Conservation (phyloP, 2,888 invertebrate genomes). For the Sipha maydis region DNA sequence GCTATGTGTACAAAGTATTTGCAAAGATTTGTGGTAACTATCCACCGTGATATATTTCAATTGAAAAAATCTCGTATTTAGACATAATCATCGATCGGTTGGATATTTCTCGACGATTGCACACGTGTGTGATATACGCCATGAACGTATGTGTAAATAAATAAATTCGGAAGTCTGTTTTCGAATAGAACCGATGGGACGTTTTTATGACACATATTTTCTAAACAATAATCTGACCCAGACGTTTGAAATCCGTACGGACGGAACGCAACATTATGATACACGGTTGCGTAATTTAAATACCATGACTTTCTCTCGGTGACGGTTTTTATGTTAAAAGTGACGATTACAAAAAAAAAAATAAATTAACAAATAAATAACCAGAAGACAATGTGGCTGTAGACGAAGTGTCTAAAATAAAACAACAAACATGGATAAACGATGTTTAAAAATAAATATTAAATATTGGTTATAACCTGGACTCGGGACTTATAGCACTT, state of each 20-base stretch:
- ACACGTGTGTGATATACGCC: not conserved
- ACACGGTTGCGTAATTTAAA: not conserved
- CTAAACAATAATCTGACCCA: slow-evolving; percentile 2
- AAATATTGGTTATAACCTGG: no score
- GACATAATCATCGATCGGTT: slow-evolving; percentile 4
- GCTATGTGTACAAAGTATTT: not conserved
- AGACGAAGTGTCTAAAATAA: not conserved
- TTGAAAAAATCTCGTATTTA: not conserved
- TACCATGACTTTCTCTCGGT: slow-evolving; percentile 1
- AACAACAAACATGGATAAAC: not conserved
- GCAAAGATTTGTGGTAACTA: not conserved
- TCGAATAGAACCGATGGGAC: not conserved
- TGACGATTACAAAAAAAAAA: not conserved
- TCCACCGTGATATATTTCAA: not conserved
- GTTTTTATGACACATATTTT: not conserved
- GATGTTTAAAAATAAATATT: no score
- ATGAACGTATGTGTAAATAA: not conserved
- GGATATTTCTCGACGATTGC: slow-evolving; percentile 13
- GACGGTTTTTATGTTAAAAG: not conserved
- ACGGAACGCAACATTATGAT: not conserved
- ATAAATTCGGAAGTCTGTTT: not conserved
- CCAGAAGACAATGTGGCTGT: slow-evolving; percentile 9
- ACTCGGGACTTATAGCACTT: no score
- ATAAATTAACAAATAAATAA: not conserved
- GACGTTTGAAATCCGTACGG: slow-evolving; percentile 14